Conservation (phyloP, 2,797 vertebrate species). For the Alectoris magna region DNA sequence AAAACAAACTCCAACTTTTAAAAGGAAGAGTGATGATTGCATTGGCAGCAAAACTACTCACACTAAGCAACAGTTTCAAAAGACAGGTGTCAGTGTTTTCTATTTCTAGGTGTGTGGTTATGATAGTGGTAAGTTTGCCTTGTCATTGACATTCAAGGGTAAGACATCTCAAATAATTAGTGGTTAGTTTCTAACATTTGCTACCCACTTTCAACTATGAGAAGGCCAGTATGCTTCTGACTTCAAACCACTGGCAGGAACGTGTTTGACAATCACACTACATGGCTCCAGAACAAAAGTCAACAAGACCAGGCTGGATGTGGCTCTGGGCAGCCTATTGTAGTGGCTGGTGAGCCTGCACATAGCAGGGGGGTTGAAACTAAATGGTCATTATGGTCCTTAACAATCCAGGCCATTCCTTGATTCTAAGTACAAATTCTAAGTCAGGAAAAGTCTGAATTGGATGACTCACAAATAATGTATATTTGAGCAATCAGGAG, state of each 20-base stretch:
- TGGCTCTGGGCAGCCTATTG: too few species aligned
- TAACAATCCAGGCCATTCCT: too few species aligned
- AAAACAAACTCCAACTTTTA: neutral
- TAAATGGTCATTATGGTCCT: too few species aligned
- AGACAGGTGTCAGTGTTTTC: conserved; percentile 2
- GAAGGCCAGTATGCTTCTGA: neutral
- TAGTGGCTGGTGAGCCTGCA: too few species aligned
- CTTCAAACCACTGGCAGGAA: neutral
- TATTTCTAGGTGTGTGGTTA: conserved; percentile 24
- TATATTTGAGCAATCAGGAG: accelerated
- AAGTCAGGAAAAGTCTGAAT: neutral
- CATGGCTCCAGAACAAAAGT: neutral
- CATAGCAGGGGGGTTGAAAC: too few species aligned
- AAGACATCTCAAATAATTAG: conserved; percentile 43
- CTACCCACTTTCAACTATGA: neutral
- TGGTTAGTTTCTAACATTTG: conserved; percentile 11
- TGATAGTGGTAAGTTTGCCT: neutral
- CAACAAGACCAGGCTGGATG: neutral
- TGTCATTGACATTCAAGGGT: conserved; percentile 26
- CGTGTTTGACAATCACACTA: neutral
- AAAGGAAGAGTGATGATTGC: neutral
- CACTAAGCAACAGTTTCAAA: neutral
- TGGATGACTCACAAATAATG: neutral
- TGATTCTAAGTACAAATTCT: too few species aligned
- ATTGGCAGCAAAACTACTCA: neutral